Evolutionary conservation across 1,140 invertebrate species (phyloP), one percentile per base, ranked within the genome.

Genomic region (Drosophila kohkoa): DNA sequence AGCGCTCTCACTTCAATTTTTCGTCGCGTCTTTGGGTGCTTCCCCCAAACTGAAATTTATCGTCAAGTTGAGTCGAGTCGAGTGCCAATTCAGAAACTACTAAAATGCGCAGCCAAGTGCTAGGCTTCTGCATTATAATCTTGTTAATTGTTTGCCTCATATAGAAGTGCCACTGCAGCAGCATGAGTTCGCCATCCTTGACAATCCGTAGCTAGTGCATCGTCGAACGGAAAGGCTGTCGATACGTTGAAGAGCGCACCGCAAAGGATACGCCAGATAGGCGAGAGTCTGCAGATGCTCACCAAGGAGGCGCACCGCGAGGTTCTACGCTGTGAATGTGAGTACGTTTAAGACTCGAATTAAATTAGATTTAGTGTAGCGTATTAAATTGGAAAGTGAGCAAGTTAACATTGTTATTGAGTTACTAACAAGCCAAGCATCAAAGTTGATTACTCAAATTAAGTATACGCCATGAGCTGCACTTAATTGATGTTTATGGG

Each of bases 71-170:
- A 54, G 13, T 68, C 35, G 15, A 60, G 55, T 38, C 30, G 57
- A 54, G 15, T 71, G 30, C 38, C 20, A 38, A 70, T 49, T 63
- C 25, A 69, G 58, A 64, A 49, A 65, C 16, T 41, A 16, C 30
- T 64, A 68, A 75, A 70, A 92, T 92, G 90, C 81, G 90, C 76
- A 79, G 58, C 51, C 90, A 92, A 92, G 87, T 90, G 41, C 41
- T 92, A 38, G 70, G 74, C 62, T 92, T 92, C 75, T 92, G 90
- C 74, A 71, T 92, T 72, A 82, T 85, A 43, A 86, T 92, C 57
- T 83, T 92, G 81, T 72, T 92, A 63, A 89, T 92, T 79, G 85
- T 91, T 78, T 82, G 90, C 48, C 75, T 86, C 43, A 78, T 91
- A 67, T 92, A 89, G 67, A 74, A 70, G 59, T 63, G 49, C 28